phyloP scores from a whole-genome alignment of 2,888 invertebrate genomes.

The Boloria selene region DNA sequence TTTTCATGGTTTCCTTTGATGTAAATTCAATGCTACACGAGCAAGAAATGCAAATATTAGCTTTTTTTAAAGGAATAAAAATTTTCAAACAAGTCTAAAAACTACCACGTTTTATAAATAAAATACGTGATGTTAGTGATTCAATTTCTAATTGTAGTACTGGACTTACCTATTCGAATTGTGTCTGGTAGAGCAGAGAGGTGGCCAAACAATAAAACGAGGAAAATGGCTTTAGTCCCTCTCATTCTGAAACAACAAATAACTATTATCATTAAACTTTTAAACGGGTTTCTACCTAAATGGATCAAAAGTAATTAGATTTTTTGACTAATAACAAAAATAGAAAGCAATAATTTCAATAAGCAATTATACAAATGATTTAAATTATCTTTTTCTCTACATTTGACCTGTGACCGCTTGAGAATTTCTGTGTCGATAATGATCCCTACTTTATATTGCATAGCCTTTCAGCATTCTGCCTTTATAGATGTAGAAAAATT shows the following conservation, averaged over 20 bases:
- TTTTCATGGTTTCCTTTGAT: constrained; percentile 28
- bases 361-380: too few species aligned
- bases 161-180: constrained; percentile 78
- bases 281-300: constrained; percentile 16
- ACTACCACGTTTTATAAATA: background rate
- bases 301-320: background rate
- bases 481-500: too few species aligned
- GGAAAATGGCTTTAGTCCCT: constrained; percentile 67
- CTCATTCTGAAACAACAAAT: constrained; percentile 71
- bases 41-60: constrained; percentile 16
- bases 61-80: constrained; percentile 1
- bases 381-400: too few species aligned
- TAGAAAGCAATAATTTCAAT: too few species aligned
- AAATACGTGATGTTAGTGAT: background rate
- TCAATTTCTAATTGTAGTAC: constrained; percentile 15
- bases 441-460: too few species aligned
- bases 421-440: too few species aligned
- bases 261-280: constrained; percentile 32
- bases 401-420: too few species aligned
- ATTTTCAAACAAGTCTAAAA: background rate
- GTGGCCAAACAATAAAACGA: constrained; percentile 73
- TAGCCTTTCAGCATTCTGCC: too few species aligned
- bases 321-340: too few species aligned
- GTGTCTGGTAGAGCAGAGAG: constrained; percentile 79
- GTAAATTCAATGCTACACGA: constrained; percentile 15